phyloP scores from a whole-genome alignment of 2,888 invertebrate species.

The Gandaritis pyraliata region DNA sequence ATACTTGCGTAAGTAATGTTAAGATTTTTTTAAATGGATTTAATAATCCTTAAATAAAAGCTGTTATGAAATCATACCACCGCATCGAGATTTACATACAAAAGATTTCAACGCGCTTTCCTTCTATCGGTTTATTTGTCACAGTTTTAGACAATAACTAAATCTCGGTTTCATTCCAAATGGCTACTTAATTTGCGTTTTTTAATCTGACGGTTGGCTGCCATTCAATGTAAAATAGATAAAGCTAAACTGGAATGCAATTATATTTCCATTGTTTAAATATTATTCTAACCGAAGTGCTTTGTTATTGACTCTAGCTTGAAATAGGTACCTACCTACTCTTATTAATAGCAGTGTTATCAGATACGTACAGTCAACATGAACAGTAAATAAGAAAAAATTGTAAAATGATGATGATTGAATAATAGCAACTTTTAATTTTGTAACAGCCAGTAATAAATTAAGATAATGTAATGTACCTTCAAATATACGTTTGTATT shows the following conservation, averaged over 20 bases:
- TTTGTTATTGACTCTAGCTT: conserved; percentile 7
- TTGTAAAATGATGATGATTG: too few relatives aligned
- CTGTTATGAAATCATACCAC: not conserved
- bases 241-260: conserved; percentile 21
- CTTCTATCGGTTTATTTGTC: not conserved
- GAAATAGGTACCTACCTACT: too few relatives aligned
- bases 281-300: not conserved
- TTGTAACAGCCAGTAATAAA: too few relatives aligned
- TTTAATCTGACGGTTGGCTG: conserved; percentile 8
- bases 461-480: too few relatives aligned
- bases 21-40: not conserved
- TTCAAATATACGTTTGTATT: too few relatives aligned
- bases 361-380: too few relatives aligned
- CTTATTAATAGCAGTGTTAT: too few relatives aligned
- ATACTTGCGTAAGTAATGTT: too few relatives aligned
- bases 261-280: conserved; percentile 13
- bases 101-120: conserved; percentile 2
- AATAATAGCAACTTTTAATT: too few relatives aligned
- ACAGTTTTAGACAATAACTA: not conserved
- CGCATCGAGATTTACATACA: not conserved
- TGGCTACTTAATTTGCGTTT: too few relatives aligned
- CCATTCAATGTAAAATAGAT: conserved; percentile 17
- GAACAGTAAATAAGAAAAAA: too few relatives aligned
- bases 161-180: too few relatives aligned
- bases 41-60: not conserved